Conservation (phyloP, 2,797 vertebrate species). For the Rhyacichthys aspro region DNA sequence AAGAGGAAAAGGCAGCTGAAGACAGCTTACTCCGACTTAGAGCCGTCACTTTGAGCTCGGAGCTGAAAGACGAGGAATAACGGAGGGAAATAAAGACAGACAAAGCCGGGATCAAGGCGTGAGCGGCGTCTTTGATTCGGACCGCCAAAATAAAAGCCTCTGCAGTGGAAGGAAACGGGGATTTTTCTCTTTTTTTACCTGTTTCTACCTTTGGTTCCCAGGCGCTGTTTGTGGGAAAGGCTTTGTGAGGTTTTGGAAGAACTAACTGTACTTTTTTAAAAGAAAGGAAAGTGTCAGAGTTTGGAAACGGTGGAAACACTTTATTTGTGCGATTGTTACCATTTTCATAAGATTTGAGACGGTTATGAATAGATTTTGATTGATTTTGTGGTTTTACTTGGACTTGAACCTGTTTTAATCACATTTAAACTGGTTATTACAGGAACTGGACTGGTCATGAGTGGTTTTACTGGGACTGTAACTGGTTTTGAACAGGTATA, state of each 20-base stretch:
- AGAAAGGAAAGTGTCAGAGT: background rate
- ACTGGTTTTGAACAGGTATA: too few relatives aligned
- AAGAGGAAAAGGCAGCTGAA: too few relatives aligned
- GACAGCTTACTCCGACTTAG: background rate
- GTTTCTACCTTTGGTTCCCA: background rate
- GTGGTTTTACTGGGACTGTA: too few relatives aligned
- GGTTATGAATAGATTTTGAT: too few relatives aligned
- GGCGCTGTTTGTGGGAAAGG: slow-evolving; percentile 7
- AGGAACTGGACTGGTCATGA: too few relatives aligned
- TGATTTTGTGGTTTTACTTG: too few relatives aligned
- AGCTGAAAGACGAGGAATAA: too few relatives aligned
- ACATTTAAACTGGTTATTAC: too few relatives aligned
- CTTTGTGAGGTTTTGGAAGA: slow-evolving; percentile 6
- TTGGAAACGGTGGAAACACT: background rate
- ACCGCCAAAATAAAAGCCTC: background rate
- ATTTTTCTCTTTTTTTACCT: background rate
- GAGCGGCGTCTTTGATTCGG: background rate
- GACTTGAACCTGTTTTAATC: too few relatives aligned
- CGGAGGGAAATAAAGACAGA: background rate
- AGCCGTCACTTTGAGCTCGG: too few relatives aligned
- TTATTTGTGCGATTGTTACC: too few relatives aligned
- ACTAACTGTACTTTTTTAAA: background rate
- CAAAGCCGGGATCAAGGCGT: background rate
- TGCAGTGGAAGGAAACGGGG: background rate
- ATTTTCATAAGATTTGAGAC: too few relatives aligned